Base-by-base conservation (phyloP, 2,888 invertebrate genomes). In the Lissonota sp. region DNA sequence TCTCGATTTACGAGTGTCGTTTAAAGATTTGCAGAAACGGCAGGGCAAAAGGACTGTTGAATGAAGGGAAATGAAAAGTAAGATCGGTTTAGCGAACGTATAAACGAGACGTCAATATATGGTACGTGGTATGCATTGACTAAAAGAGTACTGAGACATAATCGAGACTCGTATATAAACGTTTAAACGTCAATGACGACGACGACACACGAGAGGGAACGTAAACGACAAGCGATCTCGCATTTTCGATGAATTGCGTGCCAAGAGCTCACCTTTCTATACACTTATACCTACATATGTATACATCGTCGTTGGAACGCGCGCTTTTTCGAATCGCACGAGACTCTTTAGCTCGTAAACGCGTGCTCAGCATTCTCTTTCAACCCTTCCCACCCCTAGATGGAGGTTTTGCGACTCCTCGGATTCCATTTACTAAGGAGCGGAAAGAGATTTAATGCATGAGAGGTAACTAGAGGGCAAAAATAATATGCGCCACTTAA, bases 231-330 rank as follows among this genome's bases (percentile, higher is more conserved):
- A 64, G 51, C 74, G 70, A 79, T 79, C 71, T 78, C 67, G 74
- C 72, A 64, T 67, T 80, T 58, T 71, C 51, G 70, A 62, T 51
- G 49, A 76, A 83, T 84, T 79, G 83, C 83, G 84, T 84, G 83
- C 62, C 79, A 67, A 67, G 55, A 49, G 51, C 46, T 16, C 12
- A 63, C 77, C 42, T 71, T 58, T 66, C 55, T 77, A 49, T 74
- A 66, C 55, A 62, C 46, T 7, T 46, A 37, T 58, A 44, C 1
- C 14, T 42, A 14, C 7, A 7, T 1, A 44, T 42, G 12, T n/a
- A 62, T 40, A 8, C 8, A 6, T 3, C 40, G 49, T 57, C 40
- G 57, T 44, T 26, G 57, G 53, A 63, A 57, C 53, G 58, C 70
- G 40, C 63, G 66, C 37, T 72, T 75, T 67, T 53, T 76, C 55